A percentile compares a stretch with the other conserved stretches of the same genome.
Evolutionary conservation across 2,113 vertebrate genomes (phyloP).

Genomic region (Dissostichus mawsoni): DNA sequence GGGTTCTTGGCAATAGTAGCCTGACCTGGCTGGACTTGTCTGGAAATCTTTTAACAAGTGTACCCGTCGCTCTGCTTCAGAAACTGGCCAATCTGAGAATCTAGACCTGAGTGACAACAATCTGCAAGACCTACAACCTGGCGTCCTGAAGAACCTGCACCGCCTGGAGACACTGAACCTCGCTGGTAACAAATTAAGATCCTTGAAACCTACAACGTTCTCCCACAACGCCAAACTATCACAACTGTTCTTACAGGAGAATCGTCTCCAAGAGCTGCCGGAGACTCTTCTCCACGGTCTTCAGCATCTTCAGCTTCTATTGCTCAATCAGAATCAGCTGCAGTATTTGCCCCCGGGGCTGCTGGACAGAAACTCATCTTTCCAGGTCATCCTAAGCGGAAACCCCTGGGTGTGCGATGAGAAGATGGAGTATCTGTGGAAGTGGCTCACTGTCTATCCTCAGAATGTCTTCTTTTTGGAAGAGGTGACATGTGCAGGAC

Average conservation of each 20-base stretch:
- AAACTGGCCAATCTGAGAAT: slow-evolving; percentile 68
- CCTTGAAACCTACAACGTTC: slow-evolving; percentile 72
- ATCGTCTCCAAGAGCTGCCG: slow-evolving; percentile 77
- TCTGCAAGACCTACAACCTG: slow-evolving; percentile 70
- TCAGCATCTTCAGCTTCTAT: slow-evolving; percentile 75
- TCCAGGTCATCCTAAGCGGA: slow-evolving; percentile 75
- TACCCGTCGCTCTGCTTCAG: slow-evolving; percentile 71
- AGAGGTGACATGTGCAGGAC: slow-evolving; percentile 73
- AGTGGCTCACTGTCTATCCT: slow-evolving; percentile 70
- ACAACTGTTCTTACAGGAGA: slow-evolving; percentile 84
- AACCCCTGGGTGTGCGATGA: slow-evolving; percentile 89
- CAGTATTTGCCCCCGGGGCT: slow-evolving; percentile 65
- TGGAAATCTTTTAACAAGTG: slow-evolving; percentile 72
- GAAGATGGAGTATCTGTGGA: slow-evolving; percentile 73
- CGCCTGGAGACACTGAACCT: slow-evolving; percentile 81
- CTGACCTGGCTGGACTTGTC: slow-evolving; percentile 84
- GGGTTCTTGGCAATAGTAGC: slow-evolving; percentile 76
- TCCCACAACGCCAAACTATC: slow-evolving; percentile 58
- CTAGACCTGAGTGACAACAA: slow-evolving; percentile 86
- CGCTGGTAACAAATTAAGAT: slow-evolving; percentile 81
- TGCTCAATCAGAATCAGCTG: slow-evolving; percentile 86
- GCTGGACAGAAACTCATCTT: slow-evolving; percentile 37
- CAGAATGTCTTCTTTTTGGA: slow-evolving; percentile 56
- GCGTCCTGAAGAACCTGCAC: slow-evolving; percentile 63
- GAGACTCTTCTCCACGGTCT: slow-evolving; percentile 71